Evolutionary conservation across 2,113 vertebrate species (phyloP), one percentile per base, ranked within the genome.

Genomic region (Marmota monax): DNA sequence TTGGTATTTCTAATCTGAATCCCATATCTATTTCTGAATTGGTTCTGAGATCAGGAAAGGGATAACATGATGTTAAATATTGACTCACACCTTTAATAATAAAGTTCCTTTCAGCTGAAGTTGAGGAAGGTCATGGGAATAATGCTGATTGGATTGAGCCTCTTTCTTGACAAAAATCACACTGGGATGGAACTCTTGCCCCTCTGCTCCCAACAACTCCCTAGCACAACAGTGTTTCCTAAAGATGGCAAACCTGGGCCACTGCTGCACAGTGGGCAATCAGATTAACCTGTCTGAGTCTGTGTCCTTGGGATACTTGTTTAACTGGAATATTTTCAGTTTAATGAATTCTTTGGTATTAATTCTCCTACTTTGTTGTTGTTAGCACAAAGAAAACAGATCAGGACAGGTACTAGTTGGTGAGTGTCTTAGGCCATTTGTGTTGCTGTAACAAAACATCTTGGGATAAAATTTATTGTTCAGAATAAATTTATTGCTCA

Each of bases 291-390:
- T 22, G 12, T 80, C 48, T 48, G 16, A 7, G 25, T 70, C 56
- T 79, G 11, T 84, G 58, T 72, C 3, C 65, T 77, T 56, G 32
- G 25, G n/a, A 74, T 69, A 78, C 17, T 72, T 94, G 77, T 45
- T 74, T 93, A 84, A 80, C 5, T 42, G 67, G 34, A 84, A 84
- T 74, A 25, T 87, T 96, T 96, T 72, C 67, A 69, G 25, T 74
- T 70, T 80, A 79, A 37, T 37, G 39, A 12, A 8, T 20, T 72
- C 42, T 39, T 79, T 79, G 22, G 10, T 56, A 23, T 76, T 87
- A 87, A 32, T 78, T 45, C n/a, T 77, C 73, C 83, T 88, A 48
- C 63, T 88, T 72, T 93, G 29, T n/a, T 67, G 4, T 72, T 90
- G 22, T 73, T 90, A 56, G 51, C 51, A 25, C 7, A 65, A 32